These are phyloP conservation scores for Pseudocheirus occidentalis DNA, from an alignment of 2,797 vertebrate species.

Conservation along the genomic window DNA sequence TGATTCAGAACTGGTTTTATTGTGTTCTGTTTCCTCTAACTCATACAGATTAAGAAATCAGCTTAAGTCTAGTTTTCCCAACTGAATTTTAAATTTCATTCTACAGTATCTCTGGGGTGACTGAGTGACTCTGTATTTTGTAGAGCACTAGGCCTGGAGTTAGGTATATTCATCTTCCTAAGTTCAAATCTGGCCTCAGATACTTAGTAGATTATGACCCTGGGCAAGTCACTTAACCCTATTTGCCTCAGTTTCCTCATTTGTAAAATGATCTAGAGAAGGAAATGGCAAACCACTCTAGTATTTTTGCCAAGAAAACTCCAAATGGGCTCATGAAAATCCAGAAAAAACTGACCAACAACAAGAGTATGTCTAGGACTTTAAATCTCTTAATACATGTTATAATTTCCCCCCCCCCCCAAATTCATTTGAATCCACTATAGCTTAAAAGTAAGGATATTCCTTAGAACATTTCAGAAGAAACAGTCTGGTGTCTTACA, in stretches of 20 bases:
- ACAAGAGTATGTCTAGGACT: background rate
- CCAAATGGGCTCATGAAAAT: no score
- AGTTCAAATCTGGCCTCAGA: no score
- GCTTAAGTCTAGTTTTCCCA: background rate
- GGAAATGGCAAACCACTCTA: no score
- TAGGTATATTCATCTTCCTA: no score
- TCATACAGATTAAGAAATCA: background rate
- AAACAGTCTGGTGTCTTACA: background rate
- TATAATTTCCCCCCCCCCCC: background rate
- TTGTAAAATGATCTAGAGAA: no score
- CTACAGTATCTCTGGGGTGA: background rate
- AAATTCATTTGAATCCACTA: slow-evolving; percentile 6
- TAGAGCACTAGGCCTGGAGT: no score
- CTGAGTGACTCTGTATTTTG: no score
- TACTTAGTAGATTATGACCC: no score
- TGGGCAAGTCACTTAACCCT: no score
- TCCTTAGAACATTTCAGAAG: background rate
- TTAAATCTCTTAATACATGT: background rate
- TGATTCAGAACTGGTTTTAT: background rate
- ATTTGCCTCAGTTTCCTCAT: no score
- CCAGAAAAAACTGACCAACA: no score
- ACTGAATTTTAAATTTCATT: background rate
- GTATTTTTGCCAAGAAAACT: no score
- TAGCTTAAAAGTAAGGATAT: background rate
- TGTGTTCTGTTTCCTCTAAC: background rate